Percentiles rank a stretch among this genome's conserved stretches.
Conservation (phyloP, 2,113 vertebrate genomes). For the Deroptyus accipitrinus region DNA sequence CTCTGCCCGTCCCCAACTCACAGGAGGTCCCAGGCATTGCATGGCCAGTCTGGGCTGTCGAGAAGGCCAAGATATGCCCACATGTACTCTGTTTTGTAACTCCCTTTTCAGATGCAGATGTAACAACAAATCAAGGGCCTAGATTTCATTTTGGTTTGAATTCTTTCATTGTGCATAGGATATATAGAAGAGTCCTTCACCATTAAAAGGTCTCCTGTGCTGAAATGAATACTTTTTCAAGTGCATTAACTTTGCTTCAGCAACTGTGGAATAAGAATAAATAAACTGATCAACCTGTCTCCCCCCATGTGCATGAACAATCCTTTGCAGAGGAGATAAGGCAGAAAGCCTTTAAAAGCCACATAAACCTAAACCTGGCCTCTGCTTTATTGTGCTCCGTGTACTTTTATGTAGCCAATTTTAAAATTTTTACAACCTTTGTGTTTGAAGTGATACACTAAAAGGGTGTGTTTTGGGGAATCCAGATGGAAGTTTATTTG, state of each 20-base stretch:
- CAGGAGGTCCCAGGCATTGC: no score
- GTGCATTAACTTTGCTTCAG: not conserved
- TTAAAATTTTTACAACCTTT: not conserved
- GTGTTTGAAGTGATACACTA: not conserved
- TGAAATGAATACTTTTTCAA: not conserved
- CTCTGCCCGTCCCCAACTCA: not conserved
- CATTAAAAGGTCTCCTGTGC: not conserved
- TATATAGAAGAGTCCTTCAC: not conserved
- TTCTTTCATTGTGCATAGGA: not conserved
- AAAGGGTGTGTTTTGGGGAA: not conserved
- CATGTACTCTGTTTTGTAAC: not conserved
- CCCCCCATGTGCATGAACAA: not conserved
- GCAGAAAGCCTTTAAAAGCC: constrained; percentile 5
- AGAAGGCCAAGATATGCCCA: not conserved
- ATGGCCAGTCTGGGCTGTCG: fast-evolving
- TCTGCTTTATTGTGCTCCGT: constrained; percentile 13
- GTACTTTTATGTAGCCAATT: not conserved
- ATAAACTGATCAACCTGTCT: not conserved
- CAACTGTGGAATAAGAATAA: not conserved
- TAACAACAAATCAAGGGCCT: not conserved
- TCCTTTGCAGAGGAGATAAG: constrained; percentile 18
- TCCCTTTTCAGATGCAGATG: not conserved
- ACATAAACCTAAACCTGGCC: constrained; percentile 15
- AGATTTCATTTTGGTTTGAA: not conserved
- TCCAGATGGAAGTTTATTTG: constrained; percentile 8